These are phyloP conservation scores for Liolophura sinensis DNA, from an alignment of 1,140 invertebrate genomes.

Conservation along the genomic window DNA sequence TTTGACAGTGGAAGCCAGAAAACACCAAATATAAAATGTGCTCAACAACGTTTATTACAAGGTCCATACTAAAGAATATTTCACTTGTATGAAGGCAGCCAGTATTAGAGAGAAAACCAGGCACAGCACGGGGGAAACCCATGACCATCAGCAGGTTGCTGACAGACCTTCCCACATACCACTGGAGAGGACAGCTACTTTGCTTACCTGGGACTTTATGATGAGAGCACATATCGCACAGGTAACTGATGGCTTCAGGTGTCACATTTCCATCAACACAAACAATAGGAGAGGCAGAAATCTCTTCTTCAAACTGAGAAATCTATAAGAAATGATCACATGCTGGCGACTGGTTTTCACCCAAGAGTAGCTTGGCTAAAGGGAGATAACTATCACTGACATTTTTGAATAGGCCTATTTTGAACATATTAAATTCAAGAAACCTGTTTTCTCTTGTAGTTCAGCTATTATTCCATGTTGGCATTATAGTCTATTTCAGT, in stretches of 20 bases:
- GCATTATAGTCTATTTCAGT: too few species aligned
- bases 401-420: too few species aligned
- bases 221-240: constrained; percentile 67
- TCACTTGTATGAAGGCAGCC: too few species aligned
- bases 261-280: constrained; percentile 82
- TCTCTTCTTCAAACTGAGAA: constrained; percentile 55
- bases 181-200: constrained; percentile 6
- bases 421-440: too few species aligned
- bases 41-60: constrained; percentile 7
- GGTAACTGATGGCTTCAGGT: constrained; percentile 67
- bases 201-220: constrained; percentile 65
- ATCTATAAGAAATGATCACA: constrained; percentile 24
- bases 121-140: too few species aligned
- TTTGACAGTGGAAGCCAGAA: too few species aligned
- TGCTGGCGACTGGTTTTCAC: background rate
- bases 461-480: too few species aligned
- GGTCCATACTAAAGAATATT: too few species aligned
- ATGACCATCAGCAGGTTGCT: too few species aligned
- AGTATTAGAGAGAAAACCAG: too few species aligned
- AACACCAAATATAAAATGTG: constrained; percentile 3
- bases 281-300: constrained; percentile 71
- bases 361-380: background rate
- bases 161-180: too few species aligned
- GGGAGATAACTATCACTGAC: background rate
- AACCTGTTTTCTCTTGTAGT: too few species aligned